Evolutionary conservation across 1,140 invertebrate genomes (phyloP).

Genomic region (Drosophila grimshawi): DNA sequence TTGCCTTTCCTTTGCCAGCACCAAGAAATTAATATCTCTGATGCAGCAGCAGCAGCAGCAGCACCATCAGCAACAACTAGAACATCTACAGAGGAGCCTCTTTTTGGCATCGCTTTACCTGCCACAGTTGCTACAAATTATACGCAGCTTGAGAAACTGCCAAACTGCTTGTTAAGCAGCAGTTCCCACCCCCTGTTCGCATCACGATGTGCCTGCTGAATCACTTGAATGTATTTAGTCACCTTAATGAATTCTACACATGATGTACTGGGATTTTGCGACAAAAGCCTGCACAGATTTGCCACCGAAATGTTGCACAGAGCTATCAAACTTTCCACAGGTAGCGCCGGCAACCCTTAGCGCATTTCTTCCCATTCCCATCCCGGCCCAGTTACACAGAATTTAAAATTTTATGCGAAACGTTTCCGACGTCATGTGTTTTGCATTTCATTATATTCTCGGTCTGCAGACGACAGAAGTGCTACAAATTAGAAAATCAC

Average conservation of each 20-base stretch:
- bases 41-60: slow-evolving; percentile 46
- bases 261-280: slow-evolving; percentile 76
- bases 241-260: slow-evolving; percentile 83
- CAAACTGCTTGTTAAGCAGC: slow-evolving; percentile 50
- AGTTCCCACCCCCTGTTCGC: neutral
- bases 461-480: slow-evolving; percentile 17
- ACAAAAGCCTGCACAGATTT: slow-evolving; percentile 81
- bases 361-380: slow-evolving; percentile 11
- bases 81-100: slow-evolving; percentile 24
- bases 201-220: slow-evolving; percentile 4
- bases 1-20: slow-evolving; percentile 46
- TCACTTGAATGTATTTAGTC: slow-evolving; percentile 74
- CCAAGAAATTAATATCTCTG: slow-evolving; percentile 80
- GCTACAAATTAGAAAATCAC: slow-evolving; percentile 13
- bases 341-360: slow-evolving; percentile 16
- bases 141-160: slow-evolving; percentile 79
- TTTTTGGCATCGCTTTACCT: slow-evolving; percentile 76
- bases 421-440: slow-evolving; percentile 61
- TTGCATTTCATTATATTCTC: slow-evolving; percentile 33
- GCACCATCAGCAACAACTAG: slow-evolving; percentile 35
- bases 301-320: slow-evolving; percentile 65
- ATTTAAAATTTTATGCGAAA: slow-evolving; percentile 78
- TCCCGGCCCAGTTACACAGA: slow-evolving; percentile 45
- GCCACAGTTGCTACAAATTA: slow-evolving; percentile 79
- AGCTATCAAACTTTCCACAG: slow-evolving; percentile 69